Conservation (phyloP, 2,888 invertebrate species). For the Heliconius ismenius region DNA sequence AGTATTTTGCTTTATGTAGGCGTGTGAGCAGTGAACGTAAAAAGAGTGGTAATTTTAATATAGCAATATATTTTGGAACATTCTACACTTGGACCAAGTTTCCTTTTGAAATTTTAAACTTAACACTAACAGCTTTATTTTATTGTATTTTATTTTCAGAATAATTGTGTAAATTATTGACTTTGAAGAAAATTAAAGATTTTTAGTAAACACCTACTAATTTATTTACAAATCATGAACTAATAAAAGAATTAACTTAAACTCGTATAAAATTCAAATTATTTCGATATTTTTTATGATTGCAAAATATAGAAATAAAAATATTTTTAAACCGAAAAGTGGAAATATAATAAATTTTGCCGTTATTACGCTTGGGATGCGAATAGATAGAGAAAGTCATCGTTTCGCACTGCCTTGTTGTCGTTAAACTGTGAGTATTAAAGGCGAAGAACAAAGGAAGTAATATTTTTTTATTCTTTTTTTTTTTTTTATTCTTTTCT, state of each 20-base stretch:
- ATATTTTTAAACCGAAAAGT: background rate
- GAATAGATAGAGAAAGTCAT: constrained; percentile 16
- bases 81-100: background rate
- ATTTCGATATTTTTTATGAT: too few species aligned
- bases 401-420: background rate
- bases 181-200: background rate
- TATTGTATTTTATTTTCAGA: background rate
- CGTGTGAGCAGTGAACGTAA: background rate
- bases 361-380: constrained; percentile 6
- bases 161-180: background rate
- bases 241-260: too few species aligned
- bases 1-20: background rate
- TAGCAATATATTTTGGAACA: background rate
- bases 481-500: too few species aligned
- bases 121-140: too few species aligned
- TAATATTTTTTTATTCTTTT: too few species aligned
- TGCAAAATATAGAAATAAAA: background rate
- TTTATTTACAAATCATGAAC: background rate
- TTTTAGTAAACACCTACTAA: background rate
- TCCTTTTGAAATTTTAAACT: background rate
- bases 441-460: background rate
- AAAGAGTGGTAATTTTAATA: background rate
- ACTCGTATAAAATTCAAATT: too few species aligned
- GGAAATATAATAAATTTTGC: constrained; percentile 14
- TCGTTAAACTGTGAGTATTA: background rate